Conservation (phyloP, 2,797 vertebrate species). For the Potorous gilbertii region DNA sequence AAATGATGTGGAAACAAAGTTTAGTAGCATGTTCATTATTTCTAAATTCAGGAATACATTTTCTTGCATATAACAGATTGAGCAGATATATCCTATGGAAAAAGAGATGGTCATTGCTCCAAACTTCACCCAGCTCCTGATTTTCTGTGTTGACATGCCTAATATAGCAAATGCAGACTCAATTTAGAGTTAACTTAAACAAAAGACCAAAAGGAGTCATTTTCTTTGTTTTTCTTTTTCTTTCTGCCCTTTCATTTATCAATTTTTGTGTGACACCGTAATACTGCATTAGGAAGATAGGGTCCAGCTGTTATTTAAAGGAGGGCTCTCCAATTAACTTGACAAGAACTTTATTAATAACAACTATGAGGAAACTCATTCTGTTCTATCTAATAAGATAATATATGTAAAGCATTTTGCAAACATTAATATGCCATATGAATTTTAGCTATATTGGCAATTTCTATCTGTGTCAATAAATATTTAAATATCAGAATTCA, state of each 20-base stretch:
- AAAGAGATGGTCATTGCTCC: neutral
- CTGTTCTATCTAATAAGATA: neutral
- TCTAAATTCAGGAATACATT: neutral
- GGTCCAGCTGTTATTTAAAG: neutral
- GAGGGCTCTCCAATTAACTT: neutral
- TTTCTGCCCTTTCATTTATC: neutral
- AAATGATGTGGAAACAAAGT: neutral
- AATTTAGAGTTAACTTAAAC: neutral
- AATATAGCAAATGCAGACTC: neutral
- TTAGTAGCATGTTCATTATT: neutral
- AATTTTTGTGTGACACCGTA: neutral
- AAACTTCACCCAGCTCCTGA: neutral
- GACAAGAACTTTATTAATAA: neutral
- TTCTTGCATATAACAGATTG: neutral
- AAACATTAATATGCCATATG: neutral
- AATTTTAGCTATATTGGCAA: neutral
- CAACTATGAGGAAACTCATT: neutral
- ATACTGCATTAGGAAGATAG: neutral
- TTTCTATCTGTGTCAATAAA: neutral
- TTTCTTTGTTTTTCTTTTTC: neutral
- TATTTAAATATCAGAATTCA: neutral
- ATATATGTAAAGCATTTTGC: neutral
- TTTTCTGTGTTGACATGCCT: neutral
- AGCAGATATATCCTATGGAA: neutral
- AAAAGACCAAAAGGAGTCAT: neutral